Percentiles rank a stretch among this genome's conserved stretches.
These are phyloP conservation scores for Aptenodytes forsteri DNA, from an alignment of 2,113 vertebrate genomes.

Conservation along the genomic window DNA sequence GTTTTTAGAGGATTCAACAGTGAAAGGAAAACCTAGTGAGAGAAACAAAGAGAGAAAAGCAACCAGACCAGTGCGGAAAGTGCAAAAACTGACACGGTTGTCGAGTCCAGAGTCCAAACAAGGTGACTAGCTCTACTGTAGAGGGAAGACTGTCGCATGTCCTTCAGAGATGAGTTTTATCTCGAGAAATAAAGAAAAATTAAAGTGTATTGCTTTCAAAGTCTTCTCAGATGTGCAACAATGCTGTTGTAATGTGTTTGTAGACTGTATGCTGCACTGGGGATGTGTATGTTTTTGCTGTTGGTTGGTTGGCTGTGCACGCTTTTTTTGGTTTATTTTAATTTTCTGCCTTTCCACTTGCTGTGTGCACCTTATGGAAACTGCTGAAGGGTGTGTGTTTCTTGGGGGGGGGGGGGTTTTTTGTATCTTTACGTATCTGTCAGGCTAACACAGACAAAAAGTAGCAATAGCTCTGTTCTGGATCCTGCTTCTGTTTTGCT, in stretches of 20 bases:
- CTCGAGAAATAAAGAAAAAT: neutral
- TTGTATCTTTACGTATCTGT: neutral
- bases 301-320: neutral
- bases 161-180: neutral
- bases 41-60: constrained; percentile 81
- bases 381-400: neutral
- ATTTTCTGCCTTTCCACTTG: neutral
- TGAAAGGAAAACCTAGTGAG: constrained; percentile 73
- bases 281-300: neutral
- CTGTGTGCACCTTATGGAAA: neutral
- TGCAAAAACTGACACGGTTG: constrained; percentile 78
- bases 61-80: constrained; percentile 85
- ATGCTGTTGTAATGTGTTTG: neutral
- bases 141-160: neutral
- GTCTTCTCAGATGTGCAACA: neutral
- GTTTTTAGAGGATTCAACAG: constrained; percentile 67
- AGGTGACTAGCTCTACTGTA: constrained; percentile 72
- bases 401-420: neutral
- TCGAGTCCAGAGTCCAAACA: constrained; percentile 81
- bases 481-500: neutral
- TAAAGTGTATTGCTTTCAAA: neutral
- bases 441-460: neutral
- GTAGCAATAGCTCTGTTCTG: neutral
- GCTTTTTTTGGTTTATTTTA: neutral
- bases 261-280: neutral